Percentiles rank a stretch among this genome's conserved stretches.
Evolutionary conservation across 2,113 vertebrate genomes (phyloP).

Genomic region (Mormyrus lacerda): DNA sequence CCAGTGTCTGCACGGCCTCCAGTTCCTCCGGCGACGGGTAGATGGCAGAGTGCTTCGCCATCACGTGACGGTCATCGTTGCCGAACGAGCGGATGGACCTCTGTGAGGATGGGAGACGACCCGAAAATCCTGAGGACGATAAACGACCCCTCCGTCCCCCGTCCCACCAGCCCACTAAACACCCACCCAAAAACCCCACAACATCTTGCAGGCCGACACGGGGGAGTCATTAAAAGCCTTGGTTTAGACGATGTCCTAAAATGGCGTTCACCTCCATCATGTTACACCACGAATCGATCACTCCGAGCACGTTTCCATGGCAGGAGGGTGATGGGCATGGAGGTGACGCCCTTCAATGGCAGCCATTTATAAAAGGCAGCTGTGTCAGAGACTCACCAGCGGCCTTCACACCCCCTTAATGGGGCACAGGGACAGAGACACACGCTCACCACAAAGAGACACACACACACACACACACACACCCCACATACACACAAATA

Average conservation of each 20-base stretch:
- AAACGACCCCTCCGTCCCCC: not conserved
- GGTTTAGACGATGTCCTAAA: not conserved
- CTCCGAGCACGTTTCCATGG: not conserved
- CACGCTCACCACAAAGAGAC: too few species aligned
- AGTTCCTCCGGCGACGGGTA: constrained; percentile 94
- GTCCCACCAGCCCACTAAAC: not conserved
- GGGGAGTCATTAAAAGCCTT: not conserved
- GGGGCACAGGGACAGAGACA: not conserved
- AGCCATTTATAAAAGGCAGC: not conserved
- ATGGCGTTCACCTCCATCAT: not conserved
- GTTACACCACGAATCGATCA: not conserved
- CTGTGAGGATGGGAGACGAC: constrained; percentile 48
- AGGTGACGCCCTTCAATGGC: not conserved
- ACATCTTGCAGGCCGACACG: not conserved
- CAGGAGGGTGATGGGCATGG: not conserved
- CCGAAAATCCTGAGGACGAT: not conserved
- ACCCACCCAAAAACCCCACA: not conserved
- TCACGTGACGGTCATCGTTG: constrained; percentile 97
- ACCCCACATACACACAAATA: too few species aligned
- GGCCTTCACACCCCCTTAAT: not conserved
- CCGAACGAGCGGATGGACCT: constrained; percentile 97
- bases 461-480: too few species aligned
- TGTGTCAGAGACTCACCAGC: not conserved
- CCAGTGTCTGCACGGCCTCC: constrained; percentile 94
- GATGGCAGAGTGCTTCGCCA: constrained; percentile 97